Base-by-base conservation (phyloP, 1,140 invertebrate genomes). In the Bombus waltoni region DNA sequence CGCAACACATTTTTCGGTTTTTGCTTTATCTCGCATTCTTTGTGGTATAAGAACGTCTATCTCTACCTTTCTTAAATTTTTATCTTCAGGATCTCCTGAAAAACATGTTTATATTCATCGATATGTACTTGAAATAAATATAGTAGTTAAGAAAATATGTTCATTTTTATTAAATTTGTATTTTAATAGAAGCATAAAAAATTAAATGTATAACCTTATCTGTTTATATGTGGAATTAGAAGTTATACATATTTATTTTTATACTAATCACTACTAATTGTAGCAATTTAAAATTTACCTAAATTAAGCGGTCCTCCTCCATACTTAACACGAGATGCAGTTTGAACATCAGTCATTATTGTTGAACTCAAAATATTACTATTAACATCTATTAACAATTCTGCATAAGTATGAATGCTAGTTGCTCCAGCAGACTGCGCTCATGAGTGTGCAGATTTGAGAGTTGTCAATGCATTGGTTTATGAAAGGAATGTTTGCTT, bases 61-160 rank as follows among this genome's bases (percentile, higher is more conserved):
- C 95, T 99, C 98, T 3, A 98, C 97, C 96, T 97, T 98, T 92
- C 98, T 95, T 73, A 99, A 94, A n/a, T 92, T 95, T 91, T 90
- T 96, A 93, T 98, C 98, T 92, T 98, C 95, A 18, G 98, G 98
- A 96, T 99, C 98, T 83, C 98, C 98, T 98, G 88, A 28, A 96
- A 95, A 81, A 22, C 2, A 65, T 9, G 11, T 32, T 42, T 73
- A 35, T 88, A 86, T n/a, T 10, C 72, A 68, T 81, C 1, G 28
- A 42, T 10, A 77, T 22, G 28, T 44, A n/a, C 1, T 0, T 62
- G 1, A n/a, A 62, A n/a, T n/a, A 3, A 62, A 62, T 13, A n/a
- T n/a, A 62, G 11, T 13, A n/a, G n/a, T 62, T 13, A 0, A 62
- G 3, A n/a, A 62, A 62, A 62, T 53, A 53, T 22, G 18, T 22